A percentile compares a stretch with the other conserved stretches of the same genome.
phyloP scores from a whole-genome alignment of 2,113 vertebrate species.

The Microtus ochrogaster region DNA sequence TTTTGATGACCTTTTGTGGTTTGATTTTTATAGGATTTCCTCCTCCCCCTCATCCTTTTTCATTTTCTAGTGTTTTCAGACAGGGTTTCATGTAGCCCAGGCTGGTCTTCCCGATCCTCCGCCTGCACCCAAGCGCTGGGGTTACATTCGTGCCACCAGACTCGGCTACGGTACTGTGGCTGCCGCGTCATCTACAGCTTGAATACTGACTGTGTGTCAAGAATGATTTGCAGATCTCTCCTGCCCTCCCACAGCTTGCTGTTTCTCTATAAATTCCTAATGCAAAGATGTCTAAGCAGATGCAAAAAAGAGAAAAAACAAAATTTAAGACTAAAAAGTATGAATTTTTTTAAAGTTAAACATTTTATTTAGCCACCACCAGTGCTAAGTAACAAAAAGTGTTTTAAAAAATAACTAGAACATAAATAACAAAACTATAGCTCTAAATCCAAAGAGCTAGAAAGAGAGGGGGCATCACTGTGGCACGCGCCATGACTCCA shows the following conservation, averaged over 20 bases:
- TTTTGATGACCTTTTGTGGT: not conserved
- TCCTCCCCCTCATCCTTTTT: no score
- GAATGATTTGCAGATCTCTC: not conserved
- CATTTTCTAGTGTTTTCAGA: not conserved
- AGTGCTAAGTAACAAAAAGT: not conserved
- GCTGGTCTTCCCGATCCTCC: not conserved
- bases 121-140: not conserved
- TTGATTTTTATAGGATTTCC: not conserved
- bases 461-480: fast-evolving
- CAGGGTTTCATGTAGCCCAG: not conserved
- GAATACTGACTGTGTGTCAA: not conserved
- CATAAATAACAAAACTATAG: not conserved
- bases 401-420: not conserved
- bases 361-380: not conserved
- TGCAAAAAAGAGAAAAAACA: not conserved
- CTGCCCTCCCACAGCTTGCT: not conserved
- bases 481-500: no score
- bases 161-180: not conserved
- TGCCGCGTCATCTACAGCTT: not conserved
- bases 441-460: not conserved
- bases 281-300: not conserved
- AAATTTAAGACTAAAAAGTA: conserved; percentile 37
- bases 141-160: not conserved
- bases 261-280: conserved; percentile 55
- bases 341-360: conserved; percentile 8